Conservation (phyloP, 2,113 vertebrate genomes). For the Terrapene triunguis region DNA sequence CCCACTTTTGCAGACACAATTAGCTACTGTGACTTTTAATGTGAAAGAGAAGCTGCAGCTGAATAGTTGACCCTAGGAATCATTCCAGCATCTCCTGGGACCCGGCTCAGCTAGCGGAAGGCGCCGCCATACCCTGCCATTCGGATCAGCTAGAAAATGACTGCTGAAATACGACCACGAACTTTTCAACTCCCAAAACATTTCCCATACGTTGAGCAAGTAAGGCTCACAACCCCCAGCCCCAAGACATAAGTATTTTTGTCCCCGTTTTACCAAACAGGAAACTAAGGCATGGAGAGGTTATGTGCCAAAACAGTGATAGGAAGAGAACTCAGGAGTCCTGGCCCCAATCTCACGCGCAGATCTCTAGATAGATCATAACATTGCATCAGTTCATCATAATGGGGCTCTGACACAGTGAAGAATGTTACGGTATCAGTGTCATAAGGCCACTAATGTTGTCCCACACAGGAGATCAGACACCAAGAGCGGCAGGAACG, state of each 20-base stretch:
- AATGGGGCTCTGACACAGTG: too few species aligned
- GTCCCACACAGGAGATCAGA: background rate
- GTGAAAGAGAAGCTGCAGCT: background rate
- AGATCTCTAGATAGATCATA: background rate
- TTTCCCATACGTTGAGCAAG: background rate
- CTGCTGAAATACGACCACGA: background rate
- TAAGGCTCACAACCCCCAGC: background rate
- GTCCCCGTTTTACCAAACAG: background rate
- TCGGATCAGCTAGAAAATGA: background rate
- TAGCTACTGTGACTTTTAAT: background rate
- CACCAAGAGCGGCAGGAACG: background rate
- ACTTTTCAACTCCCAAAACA: background rate
- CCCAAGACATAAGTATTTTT: background rate
- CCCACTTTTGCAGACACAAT: background rate
- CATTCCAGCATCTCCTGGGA: background rate
- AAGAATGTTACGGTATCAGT: background rate
- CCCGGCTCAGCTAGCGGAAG: rapidly evolving
- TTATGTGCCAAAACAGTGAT: background rate
- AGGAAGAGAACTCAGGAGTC: background rate
- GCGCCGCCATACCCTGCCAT: background rate
- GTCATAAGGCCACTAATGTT: background rate
- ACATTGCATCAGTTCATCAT: background rate
- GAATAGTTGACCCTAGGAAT: background rate
- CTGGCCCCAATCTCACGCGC: background rate
- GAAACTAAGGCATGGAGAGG: background rate